Conservation (phyloP, 2,797 vertebrate species). For the Ctenochaetus hawaiiensis region DNA sequence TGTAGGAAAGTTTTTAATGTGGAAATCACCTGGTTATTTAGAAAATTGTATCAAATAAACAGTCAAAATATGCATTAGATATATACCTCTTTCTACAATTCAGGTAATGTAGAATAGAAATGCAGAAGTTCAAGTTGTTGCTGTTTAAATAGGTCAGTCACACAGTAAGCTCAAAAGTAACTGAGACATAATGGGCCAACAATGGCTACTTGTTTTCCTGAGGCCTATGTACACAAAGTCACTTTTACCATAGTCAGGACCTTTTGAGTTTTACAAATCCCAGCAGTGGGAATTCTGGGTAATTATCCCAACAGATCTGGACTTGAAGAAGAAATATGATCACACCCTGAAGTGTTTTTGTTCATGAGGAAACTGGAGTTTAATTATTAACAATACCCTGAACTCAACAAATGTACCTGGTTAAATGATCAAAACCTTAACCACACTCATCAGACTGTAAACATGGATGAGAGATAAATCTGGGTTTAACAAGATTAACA, state of each 20-base stretch:
- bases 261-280: not conserved
- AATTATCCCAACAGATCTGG: slow-evolving; percentile 3
- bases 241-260: not conserved
- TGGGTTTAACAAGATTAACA: not conserved
- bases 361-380: no score
- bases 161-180: slow-evolving; percentile 18
- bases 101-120: slow-evolving; percentile 7
- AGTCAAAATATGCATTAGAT: not conserved
- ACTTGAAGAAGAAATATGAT: not conserved
- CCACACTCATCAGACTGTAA: no score
- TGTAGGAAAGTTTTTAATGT: no score
- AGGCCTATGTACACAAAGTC: slow-evolving; percentile 9
- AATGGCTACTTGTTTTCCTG: slow-evolving; percentile 19
- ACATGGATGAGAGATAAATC: slow-evolving; percentile 3
- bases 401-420: no score
- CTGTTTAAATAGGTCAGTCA: slow-evolving; percentile 5
- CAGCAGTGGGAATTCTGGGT: not conserved
- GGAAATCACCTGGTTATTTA: no score
- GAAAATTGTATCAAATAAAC: no score
- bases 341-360: no score
- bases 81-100: not conserved
- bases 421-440: no score
- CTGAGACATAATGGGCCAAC: slow-evolving; percentile 23
- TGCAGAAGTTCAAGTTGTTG: not conserved
- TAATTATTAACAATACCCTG: no score